Evolutionary conservation across 2,113 vertebrate genomes (phyloP), one percentile per base, ranked within the genome.

Genomic region (Parotia lawesii): DNA sequence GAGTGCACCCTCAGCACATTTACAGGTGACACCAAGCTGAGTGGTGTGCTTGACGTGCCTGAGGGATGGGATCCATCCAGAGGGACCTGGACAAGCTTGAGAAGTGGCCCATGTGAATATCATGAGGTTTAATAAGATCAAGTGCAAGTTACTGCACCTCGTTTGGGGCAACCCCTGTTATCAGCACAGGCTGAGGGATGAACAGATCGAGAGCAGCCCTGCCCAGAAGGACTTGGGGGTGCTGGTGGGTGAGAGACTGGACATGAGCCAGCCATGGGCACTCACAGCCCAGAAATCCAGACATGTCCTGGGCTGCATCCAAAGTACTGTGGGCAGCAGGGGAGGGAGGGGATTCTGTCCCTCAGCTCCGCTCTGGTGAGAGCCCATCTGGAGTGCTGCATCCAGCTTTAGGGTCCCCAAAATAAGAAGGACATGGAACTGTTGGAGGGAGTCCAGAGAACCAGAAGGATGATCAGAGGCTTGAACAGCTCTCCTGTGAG

Each of bases 131-230:
- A 35, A 31, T 42, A 50, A 50, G 37, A 50, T 16, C 27, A 47
- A 33, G 37, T 58, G 27, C 45, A 33, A 31, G 33, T 25, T 50
- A 11, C 29, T 85, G 27, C 35, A 35, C 25, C 35, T 65, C 10
- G 1, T 8, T 53, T 9, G 3, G 50, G 42, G 6, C 13, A 35
- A 7, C 0, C 5, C 9, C 44, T 16, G 12, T 11, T 51, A 12
- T 19, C 22, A 51, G 1, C 12, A 16, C 22, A 28, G 37, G 22
- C 22, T 60, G 37, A 4, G 53, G 45, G 33, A 44, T 53, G 54
- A 28, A 6, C 11, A 37, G 15, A 33, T 1, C 1, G 11, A 6
- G 53, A 69, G 37, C 33, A 67, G 33, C 14, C 33, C 53, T 44
- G 17, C 22, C 45, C 29, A 42, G 60, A 48, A 74, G 51, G 25